Evolutionary conservation across 1,140 invertebrate genomes (phyloP), one percentile per base, ranked within the genome.

Genomic region (Bombus vancouverensis): DNA sequence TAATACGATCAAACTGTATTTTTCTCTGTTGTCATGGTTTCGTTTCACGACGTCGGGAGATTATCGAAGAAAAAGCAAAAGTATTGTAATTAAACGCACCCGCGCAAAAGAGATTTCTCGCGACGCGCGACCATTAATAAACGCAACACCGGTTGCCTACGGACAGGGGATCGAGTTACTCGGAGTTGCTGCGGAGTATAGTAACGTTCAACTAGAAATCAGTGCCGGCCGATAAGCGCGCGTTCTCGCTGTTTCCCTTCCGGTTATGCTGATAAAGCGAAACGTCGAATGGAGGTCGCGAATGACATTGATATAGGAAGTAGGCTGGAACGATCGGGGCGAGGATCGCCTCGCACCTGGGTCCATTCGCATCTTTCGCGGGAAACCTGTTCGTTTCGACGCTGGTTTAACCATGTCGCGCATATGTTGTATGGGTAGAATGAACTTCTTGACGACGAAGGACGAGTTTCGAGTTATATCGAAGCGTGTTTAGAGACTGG

Each of bases 261-360:
- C 86, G 80, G 75, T 90, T 81, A 89, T 83, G 89, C 89, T 84
- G 89, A 89, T 89, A 79, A 44, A 87, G 74, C 81, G n/a, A 42
- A 39, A 34, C 78, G 44, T 9, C 73, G 83, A 85, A 80, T 66
- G 57, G 83, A 47, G 42, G n/a, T 39, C 75, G 44, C 5, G 39
- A 83, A 37, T 77, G 76, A 80, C 77, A 85, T 85, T 80, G 83
- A 85, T 85, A 85, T 80, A 85, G 77, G 42, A 80, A 79, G 77
- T 15, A 28, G 25, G 66, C 53, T 72, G 66, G 2, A 72, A 72
- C 66, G 75, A 71, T 59, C 53, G 28, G 8, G 28, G 32, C 32
- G 22, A 65, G n/a, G 62, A 10, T 77, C 32, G 81, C 6, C 34
- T 59, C 28, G 65, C 83, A 85, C 77, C 83, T 85, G 83, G 83